These are phyloP conservation scores for Gymnothorax reevesii DNA, from an alignment of 2,797 vertebrate genomes.

Conservation along the genomic window DNA sequence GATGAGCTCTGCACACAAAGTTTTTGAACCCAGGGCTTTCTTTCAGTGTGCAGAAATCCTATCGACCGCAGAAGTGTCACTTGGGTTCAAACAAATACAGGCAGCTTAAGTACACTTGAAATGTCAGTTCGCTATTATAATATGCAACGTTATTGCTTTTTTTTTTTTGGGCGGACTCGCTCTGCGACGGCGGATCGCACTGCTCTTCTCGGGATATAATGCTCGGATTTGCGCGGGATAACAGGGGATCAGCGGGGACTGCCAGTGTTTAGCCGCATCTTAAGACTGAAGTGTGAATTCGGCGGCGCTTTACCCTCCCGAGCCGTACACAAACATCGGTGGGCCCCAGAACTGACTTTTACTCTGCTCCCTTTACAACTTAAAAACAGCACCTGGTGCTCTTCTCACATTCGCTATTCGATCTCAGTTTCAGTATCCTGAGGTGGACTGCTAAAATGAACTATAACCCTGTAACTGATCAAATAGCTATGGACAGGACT, in stretches of 20 bases:
- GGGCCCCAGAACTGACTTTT: conserved; percentile 39
- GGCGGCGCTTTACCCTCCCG: conserved; percentile 34
- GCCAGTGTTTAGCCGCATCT: conserved; percentile 38
- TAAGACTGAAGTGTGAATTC: conserved; percentile 42
- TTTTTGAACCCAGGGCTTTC: no score
- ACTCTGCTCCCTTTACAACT: not conserved
- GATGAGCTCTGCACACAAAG: no score
- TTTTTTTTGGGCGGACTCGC: not conserved
- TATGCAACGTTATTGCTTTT: not conserved
- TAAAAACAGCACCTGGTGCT: not conserved
- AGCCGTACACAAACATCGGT: conserved; percentile 39
- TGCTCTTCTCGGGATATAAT: not conserved
- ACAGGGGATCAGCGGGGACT: conserved; percentile 38
- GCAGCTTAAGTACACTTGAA: not conserved
- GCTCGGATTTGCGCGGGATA: not conserved
- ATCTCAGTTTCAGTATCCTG: no score
- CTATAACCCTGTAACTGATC: no score
- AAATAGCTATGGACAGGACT: no score
- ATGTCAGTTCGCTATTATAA: not conserved
- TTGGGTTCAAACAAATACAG: not conserved
- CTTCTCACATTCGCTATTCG: no score
- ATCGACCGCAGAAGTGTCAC: no score
- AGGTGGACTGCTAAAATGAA: no score
- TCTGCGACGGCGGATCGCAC: not conserved
- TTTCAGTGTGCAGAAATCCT: no score